Evolutionary conservation across 2,797 vertebrate genomes (phyloP).

Genomic region (Loris lydekkerianus): DNA sequence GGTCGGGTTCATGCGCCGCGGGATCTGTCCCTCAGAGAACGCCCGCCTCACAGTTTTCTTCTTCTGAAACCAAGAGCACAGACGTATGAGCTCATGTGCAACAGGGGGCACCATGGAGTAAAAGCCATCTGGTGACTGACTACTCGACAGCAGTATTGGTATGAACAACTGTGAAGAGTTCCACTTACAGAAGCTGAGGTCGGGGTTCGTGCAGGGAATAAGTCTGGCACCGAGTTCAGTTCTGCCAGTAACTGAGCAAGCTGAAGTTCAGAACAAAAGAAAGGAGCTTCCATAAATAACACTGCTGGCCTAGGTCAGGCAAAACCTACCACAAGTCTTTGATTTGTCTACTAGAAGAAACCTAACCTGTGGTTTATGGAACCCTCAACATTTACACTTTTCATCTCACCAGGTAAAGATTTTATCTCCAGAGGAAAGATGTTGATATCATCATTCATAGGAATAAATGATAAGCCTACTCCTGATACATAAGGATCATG

Average conservation of each 20-base stretch:
- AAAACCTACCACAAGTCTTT: neutral
- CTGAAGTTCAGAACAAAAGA: constrained; percentile 88
- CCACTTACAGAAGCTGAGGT: constrained; percentile 89
- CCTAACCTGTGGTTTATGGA: rapidly evolving
- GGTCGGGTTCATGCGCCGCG: constrained; percentile 93
- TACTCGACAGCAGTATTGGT: rapidly evolving
- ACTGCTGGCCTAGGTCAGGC: neutral
- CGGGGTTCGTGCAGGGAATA: constrained; percentile 90
- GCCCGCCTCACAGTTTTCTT: constrained; percentile 88
- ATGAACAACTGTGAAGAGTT: neutral
- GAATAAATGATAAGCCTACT: neutral
- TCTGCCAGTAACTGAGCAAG: constrained; percentile 96
- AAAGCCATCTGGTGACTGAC: neutral
- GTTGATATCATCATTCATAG: rapidly evolving
- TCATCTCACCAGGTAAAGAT: neutral
- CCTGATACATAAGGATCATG: neutral
- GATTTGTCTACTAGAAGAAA: neutral
- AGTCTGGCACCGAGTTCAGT: constrained; percentile 93
- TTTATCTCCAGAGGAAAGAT: neutral
- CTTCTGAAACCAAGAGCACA: constrained; percentile 86
- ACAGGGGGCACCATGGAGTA: neutral
- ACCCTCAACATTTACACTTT: neutral
- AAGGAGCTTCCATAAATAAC: neutral
- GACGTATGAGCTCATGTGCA: neutral
- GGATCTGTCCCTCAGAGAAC: constrained; percentile 89